A percentile compares a stretch with the other conserved stretches of the same genome.
Evolutionary conservation across 2,797 vertebrate species (phyloP).

Genomic region (Anas georgica): DNA sequence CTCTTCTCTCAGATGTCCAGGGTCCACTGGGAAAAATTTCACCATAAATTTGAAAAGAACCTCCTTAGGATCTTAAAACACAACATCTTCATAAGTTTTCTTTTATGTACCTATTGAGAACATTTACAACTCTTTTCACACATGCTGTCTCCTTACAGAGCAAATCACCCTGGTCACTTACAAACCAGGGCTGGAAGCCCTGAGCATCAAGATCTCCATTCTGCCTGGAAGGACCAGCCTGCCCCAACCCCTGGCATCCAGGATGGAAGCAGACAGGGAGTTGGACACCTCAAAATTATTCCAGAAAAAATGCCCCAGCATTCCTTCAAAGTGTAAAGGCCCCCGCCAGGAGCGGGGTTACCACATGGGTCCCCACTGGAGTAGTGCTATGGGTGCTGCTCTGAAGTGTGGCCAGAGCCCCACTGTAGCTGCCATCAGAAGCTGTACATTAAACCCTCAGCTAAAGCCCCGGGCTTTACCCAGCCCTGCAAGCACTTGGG

Average conservation of each 20-base stretch:
- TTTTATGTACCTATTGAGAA: slow-evolving; percentile 61
- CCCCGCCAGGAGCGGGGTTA: background rate
- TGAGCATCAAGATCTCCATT: background rate
- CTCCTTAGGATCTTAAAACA: slow-evolving; percentile 90
- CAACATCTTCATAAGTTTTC: slow-evolving; percentile 81
- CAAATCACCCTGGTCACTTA: background rate
- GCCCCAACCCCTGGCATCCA: background rate
- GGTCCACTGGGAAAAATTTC: slow-evolving; percentile 97
- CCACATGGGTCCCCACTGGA: background rate
- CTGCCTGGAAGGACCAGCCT: background rate
- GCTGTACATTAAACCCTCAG: background rate
- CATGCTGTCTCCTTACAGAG: background rate
- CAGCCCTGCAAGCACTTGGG: background rate
- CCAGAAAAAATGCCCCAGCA: background rate
- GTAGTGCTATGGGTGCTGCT: background rate
- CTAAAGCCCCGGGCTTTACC: background rate
- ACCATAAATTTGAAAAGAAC: slow-evolving; percentile 96
- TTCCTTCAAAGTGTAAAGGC: background rate
- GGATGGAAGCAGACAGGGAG: fast-evolving
- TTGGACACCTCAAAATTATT: background rate
- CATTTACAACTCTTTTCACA: slow-evolving; percentile 59
- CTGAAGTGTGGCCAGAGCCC: fast-evolving
- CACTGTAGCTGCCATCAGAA: background rate
- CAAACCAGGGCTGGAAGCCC: background rate
- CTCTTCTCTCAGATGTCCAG: slow-evolving; percentile 89